Percentiles rank a stretch among this genome's conserved stretches.
Conservation (phyloP, 2,797 vertebrate species). For the Cyclopterus lumpus region DNA sequence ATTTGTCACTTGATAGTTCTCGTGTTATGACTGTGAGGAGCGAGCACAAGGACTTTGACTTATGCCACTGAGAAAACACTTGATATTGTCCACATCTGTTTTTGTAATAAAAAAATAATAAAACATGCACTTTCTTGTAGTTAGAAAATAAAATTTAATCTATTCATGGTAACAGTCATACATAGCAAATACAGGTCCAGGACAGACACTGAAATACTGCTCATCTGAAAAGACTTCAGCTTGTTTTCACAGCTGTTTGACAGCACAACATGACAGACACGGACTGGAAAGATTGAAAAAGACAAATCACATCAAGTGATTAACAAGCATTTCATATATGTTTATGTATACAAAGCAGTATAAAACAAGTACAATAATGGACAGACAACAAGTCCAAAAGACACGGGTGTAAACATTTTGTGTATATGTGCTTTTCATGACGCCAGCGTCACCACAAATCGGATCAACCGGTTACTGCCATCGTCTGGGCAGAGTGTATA, state of each 20-base stretch:
- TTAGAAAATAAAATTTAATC: slow-evolving; percentile 83
- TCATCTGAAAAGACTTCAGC: slow-evolving; percentile 66
- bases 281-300: slow-evolving; percentile 70
- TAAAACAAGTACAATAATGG: slow-evolving; percentile 93
- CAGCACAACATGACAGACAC: slow-evolving; percentile 62
- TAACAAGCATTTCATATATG: slow-evolving; percentile 83
- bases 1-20: slow-evolving; percentile 20
- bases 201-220: slow-evolving; percentile 72
- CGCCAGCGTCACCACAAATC: slow-evolving; percentile 92
- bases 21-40: slow-evolving; percentile 18
- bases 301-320: slow-evolving; percentile 93
- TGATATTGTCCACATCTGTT: not conserved
- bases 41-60: not conserved
- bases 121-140: slow-evolving; percentile 37
- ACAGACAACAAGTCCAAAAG: slow-evolving; percentile 88
- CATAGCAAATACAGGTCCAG: slow-evolving; percentile 72
- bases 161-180: slow-evolving; percentile 75
- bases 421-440: slow-evolving; percentile 92
- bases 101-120: not conserved
- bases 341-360: slow-evolving; percentile 90
- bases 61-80: not conserved
- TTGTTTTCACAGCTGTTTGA: slow-evolving; percentile 77
- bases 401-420: slow-evolving; percentile 94
- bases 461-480: slow-evolving; percentile 82
- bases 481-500: slow-evolving; percentile 75